A percentile compares a stretch with the other conserved stretches of the same genome.
Conservation (phyloP, 2,888 invertebrate genomes). For the Phaedon cochleariae region DNA sequence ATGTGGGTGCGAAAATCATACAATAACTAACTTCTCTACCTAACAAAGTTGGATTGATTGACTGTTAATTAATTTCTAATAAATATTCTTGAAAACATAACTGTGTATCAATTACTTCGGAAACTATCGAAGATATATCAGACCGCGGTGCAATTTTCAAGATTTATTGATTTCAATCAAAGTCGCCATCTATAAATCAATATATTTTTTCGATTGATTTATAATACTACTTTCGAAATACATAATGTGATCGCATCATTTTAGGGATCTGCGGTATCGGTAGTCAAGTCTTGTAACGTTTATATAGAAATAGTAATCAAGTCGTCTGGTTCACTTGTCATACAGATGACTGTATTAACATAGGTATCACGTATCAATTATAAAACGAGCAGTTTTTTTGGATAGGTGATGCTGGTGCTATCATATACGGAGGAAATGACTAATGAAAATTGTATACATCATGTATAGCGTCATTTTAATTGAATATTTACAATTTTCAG, state of each 20-base stretch:
- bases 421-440: too few species aligned
- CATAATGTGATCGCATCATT: slow-evolving; percentile 10
- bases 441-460: too few species aligned
- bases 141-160: slow-evolving; percentile 36
- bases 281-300: slow-evolving; percentile 7
- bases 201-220: slow-evolving; percentile 27
- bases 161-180: slow-evolving; percentile 45
- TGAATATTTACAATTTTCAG: too few species aligned
- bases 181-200: slow-evolving; percentile 39
- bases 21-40: slow-evolving; percentile 46
- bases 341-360: slow-evolving; percentile 6
- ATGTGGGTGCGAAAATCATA: too few species aligned
- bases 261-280: not conserved
- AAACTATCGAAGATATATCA: slow-evolving; percentile 39
- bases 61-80: slow-evolving; percentile 46
- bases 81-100: slow-evolving; percentile 46
- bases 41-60: slow-evolving; percentile 42
- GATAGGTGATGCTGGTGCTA: too few species aligned
- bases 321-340: not conserved
- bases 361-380: too few species aligned
- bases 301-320: not conserved
- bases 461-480: too few species aligned
- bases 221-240: slow-evolving; percentile 5
- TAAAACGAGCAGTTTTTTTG: too few species aligned
- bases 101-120: slow-evolving; percentile 46